Base-by-base conservation (phyloP, 2,797 vertebrate genomes). In the Cirrhinus mrigala region DNA sequence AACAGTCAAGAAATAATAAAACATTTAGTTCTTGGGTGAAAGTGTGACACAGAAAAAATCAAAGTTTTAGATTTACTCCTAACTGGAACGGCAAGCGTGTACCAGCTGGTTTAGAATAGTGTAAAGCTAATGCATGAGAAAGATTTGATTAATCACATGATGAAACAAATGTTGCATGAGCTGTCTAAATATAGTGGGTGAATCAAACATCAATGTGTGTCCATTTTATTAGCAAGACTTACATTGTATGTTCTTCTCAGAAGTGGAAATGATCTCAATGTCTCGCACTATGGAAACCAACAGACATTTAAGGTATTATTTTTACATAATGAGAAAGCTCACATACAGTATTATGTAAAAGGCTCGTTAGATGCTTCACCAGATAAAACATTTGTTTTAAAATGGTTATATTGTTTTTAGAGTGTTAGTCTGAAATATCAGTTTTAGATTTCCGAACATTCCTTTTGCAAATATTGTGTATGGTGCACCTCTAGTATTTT, bases 161-260 rank as follows among this genome's bases (percentile, higher is more conserved):
- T 27, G 6, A 2, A 29, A 18, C 18, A 3, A 73, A 2, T 48
- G 4, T 20, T 52, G 16, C 48, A 33, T 75, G 9, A 52, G 22
- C n/a, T 24, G 14, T 12, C 4, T 8, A 1, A 16, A 8, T 52
- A 52, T 33, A 75, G 3, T 52, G 24, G 16, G 6, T 0, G 2
- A 12, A 33, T n/a, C 27, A 3, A 33, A 33, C 1, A 56, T 20
- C 20, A 75, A 11, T 33, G 18, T 74, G 15, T 6, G 29, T 76
- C 50, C 27, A 75, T 37, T 52, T 54, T 15, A 54, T 54, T 1
- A 18, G 16, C 6, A 7, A 8, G 1, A 22, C 85, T 87, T 85
- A 89, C 85, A 76, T 22, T 85, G 60, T n/a, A 82, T 4, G 29
- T 1, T 77, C 60, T 86, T 79, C 11, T 85, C 80, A 76, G 27